phyloP scores from a whole-genome alignment of 2,113 vertebrate genomes.

The Chiloscyllium plagiosum region DNA sequence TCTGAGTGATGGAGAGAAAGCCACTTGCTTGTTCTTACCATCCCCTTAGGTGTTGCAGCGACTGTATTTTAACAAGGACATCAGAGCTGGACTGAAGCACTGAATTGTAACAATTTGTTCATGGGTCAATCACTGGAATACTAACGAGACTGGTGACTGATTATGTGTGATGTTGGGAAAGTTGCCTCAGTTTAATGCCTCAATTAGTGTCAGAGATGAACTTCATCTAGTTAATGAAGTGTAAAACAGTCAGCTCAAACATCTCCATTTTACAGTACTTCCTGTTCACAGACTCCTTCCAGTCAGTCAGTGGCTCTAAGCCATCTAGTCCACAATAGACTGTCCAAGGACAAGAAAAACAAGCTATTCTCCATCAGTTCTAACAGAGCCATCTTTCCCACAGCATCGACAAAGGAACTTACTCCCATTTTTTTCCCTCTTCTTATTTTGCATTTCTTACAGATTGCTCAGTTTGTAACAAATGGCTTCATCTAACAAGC shows the following conservation, averaged over 20 bases:
- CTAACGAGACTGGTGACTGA: not conserved
- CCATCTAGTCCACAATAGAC: not conserved
- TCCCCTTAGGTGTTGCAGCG: not conserved
- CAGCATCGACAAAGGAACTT: not conserved
- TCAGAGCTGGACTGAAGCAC: conserved; percentile 11
- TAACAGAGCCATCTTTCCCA: not conserved
- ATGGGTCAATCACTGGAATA: not conserved
- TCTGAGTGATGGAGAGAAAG: not conserved
- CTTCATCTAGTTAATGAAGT: not conserved
- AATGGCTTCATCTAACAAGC: not conserved
- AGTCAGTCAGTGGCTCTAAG: not conserved
- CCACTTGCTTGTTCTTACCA: not conserved
- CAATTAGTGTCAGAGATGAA: conserved; percentile 23
- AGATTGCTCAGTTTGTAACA: not conserved
- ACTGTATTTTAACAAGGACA: not conserved
- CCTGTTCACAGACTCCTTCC: not conserved
- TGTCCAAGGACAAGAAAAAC: not conserved
- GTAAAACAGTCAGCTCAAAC: not conserved
- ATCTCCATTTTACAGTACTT: not conserved
- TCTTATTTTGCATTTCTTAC: not conserved
- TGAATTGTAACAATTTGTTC: not conserved
- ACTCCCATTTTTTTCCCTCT: not conserved
- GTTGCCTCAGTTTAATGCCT: conserved; percentile 6
- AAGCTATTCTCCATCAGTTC: not conserved
- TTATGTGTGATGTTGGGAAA: not conserved